Evolutionary conservation across 2,113 vertebrate species (phyloP), one percentile per base, ranked within the genome.

Genomic region (Zapus hudsonius): DNA sequence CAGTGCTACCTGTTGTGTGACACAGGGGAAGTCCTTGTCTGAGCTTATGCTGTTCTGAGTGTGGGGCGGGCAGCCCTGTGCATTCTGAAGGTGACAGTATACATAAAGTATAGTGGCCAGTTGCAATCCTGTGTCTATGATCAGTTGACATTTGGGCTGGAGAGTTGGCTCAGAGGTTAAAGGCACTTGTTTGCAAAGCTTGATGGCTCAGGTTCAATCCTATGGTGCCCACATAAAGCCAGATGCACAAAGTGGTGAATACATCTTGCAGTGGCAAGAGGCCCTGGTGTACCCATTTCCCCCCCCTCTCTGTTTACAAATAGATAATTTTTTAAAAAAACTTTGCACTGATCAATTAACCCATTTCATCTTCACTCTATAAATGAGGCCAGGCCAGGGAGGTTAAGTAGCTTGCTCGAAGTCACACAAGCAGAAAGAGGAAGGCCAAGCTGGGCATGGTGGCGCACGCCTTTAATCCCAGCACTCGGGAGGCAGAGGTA

Each of bases 91-190:
- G 19, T 59, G 27, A 67, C 69, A 61, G 29, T 55, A n/a, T n/a
- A n/a, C n/a, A n/a, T 31, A 19, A 17, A 3, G 23, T 16, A 20
- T 7, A 31, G 38, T 5, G 6, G 72, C 76, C 25, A 31, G 7
- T 33, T 55, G 11, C 22, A 25, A 38, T 2, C 36, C 11, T 3
- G 25, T 0, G 15, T 52, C 63, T 12, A n/a, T 1, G 0, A 11
- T 7, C 5, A 31, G 36, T 78, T 0, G 15, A 47, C 36, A 52
- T 12, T 47, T 47, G 47, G 47, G 47, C 12, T 47, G 47, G 7
- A 47, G 47, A 47, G 47, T 8, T 47, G 47, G 47, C 47, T 47
- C 47, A 47, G 12, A 7, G 12, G 47, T 12, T 47, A 47, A 47
- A 47, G 47, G 47, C 7, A 12, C 47, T 47, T 47, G 47, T 12